These are phyloP conservation scores for Vicugna pacos DNA, from an alignment of 2,113 vertebrate species.

Conservation along the genomic window DNA sequence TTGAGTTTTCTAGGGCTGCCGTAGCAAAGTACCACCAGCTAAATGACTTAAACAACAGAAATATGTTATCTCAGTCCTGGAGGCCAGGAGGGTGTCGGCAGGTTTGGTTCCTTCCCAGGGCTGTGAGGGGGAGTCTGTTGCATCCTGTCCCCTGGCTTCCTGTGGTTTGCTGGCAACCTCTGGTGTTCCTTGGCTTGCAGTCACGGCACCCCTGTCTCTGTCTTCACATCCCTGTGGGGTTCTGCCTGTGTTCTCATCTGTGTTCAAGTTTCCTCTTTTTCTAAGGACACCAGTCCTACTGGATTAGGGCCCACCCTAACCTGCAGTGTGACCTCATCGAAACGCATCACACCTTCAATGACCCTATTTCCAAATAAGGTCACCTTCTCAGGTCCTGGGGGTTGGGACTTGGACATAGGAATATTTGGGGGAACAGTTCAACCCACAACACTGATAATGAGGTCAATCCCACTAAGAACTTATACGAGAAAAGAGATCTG, in stretches of 20 bases:
- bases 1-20: not conserved
- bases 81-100: not conserved
- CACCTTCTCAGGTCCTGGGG: not conserved
- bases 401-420: not conserved
- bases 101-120: not conserved
- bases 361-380: not conserved
- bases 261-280: not conserved
- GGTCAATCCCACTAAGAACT: not conserved
- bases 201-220: not conserved
- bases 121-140: not conserved
- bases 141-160: not conserved
- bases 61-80: not conserved
- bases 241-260: not conserved
- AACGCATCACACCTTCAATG: not conserved
- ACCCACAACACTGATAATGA: not conserved
- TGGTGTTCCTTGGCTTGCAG: not conserved
- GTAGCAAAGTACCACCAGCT: not conserved
- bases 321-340: not conserved
- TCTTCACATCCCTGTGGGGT: rapidly evolving
- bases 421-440: not conserved
- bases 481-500: not conserved
- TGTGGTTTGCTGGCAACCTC: not conserved
- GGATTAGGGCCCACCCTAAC: not conserved
- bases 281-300: not conserved
- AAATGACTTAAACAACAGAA: not conserved